A percentile compares a stretch with the other conserved stretches of the same genome.
phyloP scores from a whole-genome alignment of 2,797 vertebrate species.

The Lycodopsis pacificus region DNA sequence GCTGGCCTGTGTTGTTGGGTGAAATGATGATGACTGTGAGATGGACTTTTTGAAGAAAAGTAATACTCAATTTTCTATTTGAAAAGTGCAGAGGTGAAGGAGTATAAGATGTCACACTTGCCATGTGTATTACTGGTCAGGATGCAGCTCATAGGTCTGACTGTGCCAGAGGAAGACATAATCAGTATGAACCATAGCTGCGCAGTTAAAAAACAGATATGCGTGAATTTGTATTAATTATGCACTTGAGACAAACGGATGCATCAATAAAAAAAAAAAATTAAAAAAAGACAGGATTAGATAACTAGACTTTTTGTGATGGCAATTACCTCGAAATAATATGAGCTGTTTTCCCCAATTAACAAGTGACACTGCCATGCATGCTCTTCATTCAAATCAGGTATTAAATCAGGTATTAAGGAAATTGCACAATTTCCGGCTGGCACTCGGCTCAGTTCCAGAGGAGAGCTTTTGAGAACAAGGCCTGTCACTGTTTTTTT shows the following conservation, averaged over 20 bases:
- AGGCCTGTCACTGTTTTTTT: constrained; percentile 71
- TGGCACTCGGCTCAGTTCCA: constrained; percentile 72
- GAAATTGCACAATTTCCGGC: constrained; percentile 81
- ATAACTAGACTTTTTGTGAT: constrained; percentile 51
- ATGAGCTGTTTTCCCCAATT: constrained; percentile 68
- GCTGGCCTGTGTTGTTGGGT: constrained; percentile 63
- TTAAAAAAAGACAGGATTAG: constrained; percentile 40
- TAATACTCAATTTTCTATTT: constrained; percentile 13
- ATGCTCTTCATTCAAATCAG: constrained; percentile 71
- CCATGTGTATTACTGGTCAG: constrained; percentile 22
- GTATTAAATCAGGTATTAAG: constrained; percentile 75
- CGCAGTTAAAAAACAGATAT: not conserved
- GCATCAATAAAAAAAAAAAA: not conserved
- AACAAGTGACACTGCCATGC: constrained; percentile 67
- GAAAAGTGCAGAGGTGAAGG: constrained; percentile 42
- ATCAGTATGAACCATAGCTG: not conserved
- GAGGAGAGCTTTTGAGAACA: constrained; percentile 71
- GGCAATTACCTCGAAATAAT: constrained; percentile 62
- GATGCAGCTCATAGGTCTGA: constrained; percentile 3
- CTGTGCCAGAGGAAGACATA: constrained; percentile 19
- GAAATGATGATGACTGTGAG: constrained; percentile 60
- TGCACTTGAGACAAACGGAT: constrained; percentile 30
- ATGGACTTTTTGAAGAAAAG: constrained; percentile 22
- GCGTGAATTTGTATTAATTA: constrained; percentile 28
- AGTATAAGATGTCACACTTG: constrained; percentile 51